Conservation (phyloP, 2,113 vertebrate genomes). For the Tragelaphus buxtoni region DNA sequence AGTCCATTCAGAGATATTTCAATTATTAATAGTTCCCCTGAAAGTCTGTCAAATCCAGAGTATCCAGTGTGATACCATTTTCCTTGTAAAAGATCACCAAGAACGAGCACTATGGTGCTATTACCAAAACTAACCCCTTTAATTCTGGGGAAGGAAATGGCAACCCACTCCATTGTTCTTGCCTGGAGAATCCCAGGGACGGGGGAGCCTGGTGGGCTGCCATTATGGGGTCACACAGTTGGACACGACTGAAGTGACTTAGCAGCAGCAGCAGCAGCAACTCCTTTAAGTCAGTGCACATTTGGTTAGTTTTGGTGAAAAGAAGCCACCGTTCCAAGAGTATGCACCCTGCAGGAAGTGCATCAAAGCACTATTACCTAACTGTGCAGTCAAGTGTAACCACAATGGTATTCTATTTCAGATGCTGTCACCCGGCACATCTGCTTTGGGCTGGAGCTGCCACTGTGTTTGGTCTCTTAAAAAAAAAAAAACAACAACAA, state of each 20-base stretch:
- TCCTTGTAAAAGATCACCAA: not conserved
- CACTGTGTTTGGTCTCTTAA: not conserved
- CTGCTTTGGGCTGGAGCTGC: not conserved
- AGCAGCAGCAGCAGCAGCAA: no score
- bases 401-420: constrained; percentile 18
- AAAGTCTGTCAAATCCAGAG: not conserved
- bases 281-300: constrained; percentile 7
- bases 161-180: no score
- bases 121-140: not conserved
- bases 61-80: not conserved
- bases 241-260: no score
- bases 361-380: constrained; percentile 45
- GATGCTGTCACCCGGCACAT: not conserved
- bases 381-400: constrained; percentile 52
- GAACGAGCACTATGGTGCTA: not conserved
- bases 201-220: no score
- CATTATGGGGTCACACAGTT: no score
- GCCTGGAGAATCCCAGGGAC: no score
- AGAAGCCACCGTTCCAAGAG: constrained; percentile 57
- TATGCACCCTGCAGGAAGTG: constrained; percentile 51
- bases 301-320: constrained; percentile 44
- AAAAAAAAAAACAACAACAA: not conserved
- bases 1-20: not conserved
- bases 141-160: not conserved
- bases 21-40: not conserved